Evolutionary conservation across 2,113 vertebrate genomes (phyloP).

Genomic region (Podarcis cretensis): DNA sequence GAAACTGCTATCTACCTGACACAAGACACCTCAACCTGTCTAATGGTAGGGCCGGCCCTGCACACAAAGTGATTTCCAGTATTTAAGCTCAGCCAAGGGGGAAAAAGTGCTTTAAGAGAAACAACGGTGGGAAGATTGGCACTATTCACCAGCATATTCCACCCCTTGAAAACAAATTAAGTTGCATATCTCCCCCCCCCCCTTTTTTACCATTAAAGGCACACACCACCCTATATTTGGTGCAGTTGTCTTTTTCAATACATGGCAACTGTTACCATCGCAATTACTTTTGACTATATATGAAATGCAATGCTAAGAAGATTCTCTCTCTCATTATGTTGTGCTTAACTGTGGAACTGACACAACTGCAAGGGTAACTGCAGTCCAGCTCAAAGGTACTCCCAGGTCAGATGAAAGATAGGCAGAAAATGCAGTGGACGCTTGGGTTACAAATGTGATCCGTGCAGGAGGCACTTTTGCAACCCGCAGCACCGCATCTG

Average conservation of each 20-base stretch:
- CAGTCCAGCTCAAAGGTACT: neutral
- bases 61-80: too few species aligned
- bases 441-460: too few species aligned
- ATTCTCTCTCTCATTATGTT: neutral
- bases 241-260: neutral
- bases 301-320: neutral
- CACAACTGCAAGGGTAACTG: neutral
- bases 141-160: neutral
- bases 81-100: too few species aligned
- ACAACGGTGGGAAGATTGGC: too few species aligned
- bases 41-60: too few species aligned
- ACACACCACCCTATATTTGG: too few species aligned
- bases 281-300: neutral
- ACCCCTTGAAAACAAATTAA: neutral
- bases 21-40: too few species aligned
- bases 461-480: too few species aligned
- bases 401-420: neutral
- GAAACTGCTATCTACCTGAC: too few species aligned
- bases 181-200: too few species aligned
- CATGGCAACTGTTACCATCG: neutral
- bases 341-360: neutral
- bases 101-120: too few species aligned
- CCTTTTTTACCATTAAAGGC: neutral
- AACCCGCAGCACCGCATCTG: too few species aligned
- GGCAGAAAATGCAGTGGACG: neutral